phyloP scores from a whole-genome alignment of 1,140 invertebrate genomes.

The Caenorhabditis brenneri region DNA sequence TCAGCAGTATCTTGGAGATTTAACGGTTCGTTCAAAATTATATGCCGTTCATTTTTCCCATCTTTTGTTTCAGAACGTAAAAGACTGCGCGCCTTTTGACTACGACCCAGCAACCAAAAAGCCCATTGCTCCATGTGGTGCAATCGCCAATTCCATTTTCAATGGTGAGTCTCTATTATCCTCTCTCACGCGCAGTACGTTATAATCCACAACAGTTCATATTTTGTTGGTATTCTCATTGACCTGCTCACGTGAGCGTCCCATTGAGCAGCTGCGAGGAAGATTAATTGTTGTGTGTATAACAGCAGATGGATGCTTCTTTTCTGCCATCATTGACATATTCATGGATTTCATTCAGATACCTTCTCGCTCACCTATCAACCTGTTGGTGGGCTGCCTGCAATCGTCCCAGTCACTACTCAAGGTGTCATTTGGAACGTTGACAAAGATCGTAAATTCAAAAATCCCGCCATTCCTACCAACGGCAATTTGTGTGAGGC shows the following conservation, averaged over 20 bases:
- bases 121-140: conserved; percentile 71
- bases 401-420: conserved; percentile 66
- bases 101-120: conserved; percentile 57
- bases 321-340: not conserved
- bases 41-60: too few species aligned
- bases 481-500: conserved; percentile 30
- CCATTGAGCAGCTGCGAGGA: not conserved
- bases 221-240: not conserved
- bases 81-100: conserved; percentile 83
- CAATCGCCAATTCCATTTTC: conserved; percentile 96
- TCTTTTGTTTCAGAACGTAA: conserved; percentile 60
- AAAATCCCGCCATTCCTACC: conserved; percentile 77
- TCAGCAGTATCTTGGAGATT: conserved; percentile 83
- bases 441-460: conserved; percentile 91
- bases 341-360: not conserved
- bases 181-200: not conserved
- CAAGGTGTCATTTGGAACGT: conserved; percentile 95
- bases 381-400: not conserved
- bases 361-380: conserved; percentile 65
- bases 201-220: not conserved
- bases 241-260: not conserved
- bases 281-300: not conserved
- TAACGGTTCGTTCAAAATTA: conserved; percentile 52
- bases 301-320: not conserved
- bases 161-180: conserved; percentile 79